A percentile compares a stretch with the other conserved stretches of the same genome.
Conservation (phyloP, 2,113 vertebrate genomes). For the Oxygymnocypris stewartii region DNA sequence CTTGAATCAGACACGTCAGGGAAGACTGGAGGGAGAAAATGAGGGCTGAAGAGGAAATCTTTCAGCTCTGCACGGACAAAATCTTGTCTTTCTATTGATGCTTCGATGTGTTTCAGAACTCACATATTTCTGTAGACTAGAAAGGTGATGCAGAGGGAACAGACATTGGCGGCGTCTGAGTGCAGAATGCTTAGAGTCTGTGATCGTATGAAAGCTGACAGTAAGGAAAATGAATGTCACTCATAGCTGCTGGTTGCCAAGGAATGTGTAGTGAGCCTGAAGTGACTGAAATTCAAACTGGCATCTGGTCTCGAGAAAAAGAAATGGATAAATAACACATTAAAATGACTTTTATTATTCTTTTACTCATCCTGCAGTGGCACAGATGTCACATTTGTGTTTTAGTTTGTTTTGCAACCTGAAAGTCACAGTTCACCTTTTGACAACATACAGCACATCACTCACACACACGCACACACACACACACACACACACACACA, state of each 20-base stretch:
- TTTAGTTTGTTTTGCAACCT: neutral
- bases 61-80: neutral
- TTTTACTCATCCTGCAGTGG: neutral
- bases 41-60: neutral
- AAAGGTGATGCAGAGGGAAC: neutral
- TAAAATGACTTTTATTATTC: neutral
- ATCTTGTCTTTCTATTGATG: neutral
- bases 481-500: too few species aligned
- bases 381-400: neutral
- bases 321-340: conserved; percentile 51
- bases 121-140: conserved; percentile 5
- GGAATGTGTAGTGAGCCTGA: conserved; percentile 52
- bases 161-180: neutral
- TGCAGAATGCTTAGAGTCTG: conserved; percentile 1
- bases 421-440: neutral
- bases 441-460: neutral
- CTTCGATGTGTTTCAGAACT: neutral
- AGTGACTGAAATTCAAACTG: conserved; percentile 60
- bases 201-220: conserved; percentile 60
- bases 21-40: conserved; percentile 1
- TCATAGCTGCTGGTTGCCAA: conserved; percentile 56
- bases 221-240: conserved; percentile 62
- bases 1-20: neutral
- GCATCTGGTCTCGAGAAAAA: conserved; percentile 58
- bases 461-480: too few species aligned